Base-by-base conservation (phyloP, 2,888 invertebrate species). In the Apomyelois bistriatella region DNA sequence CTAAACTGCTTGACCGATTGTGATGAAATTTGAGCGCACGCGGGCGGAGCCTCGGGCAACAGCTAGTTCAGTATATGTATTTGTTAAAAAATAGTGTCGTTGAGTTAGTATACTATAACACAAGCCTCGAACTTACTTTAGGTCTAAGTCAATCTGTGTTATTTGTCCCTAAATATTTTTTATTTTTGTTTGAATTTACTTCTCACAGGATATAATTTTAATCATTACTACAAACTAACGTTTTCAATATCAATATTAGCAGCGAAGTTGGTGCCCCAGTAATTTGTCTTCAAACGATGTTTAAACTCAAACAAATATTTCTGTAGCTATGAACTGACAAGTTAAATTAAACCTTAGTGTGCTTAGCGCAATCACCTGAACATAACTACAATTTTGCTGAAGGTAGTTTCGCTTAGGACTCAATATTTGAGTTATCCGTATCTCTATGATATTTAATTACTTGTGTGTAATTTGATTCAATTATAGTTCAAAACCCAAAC, bases 291-390 rank as follows among this genome's bases (percentile, higher is more conserved):
- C 17, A 43, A 46, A 46, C 52, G 42, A 35, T 17, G 42, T 36
- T 32, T 13, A 8, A 52, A 43, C 52, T 52, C 52, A 52, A 52
- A 52, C 52, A 52, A 52, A 52, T 52, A 52, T 52, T 43, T 37
- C 52, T 22, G 36, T 28, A 28, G 40, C 40, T 52, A 52, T 52
- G 43, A 52, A 52, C 52, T 43, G 43, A 36, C 52, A 52, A 52
- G 52, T 52, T 52, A 43, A 52, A 52, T 52, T 52, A 52, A 43
- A 43, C 36, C 52, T 43, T 35, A 12, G 52, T 46, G 42, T 52
- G 28, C 52, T 43, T 43, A 52, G 28, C 35, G 40, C 40, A 40
- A 52, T 52, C 52, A 52, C 52, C 52, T 52, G 37, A 43, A 41
- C 41, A 12, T 13, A 32, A 37, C 48, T 37, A 48, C 37, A 22